Evolutionary conservation across 2,888 invertebrate species (phyloP).

Genomic region (Orthosia gothica): DNA sequence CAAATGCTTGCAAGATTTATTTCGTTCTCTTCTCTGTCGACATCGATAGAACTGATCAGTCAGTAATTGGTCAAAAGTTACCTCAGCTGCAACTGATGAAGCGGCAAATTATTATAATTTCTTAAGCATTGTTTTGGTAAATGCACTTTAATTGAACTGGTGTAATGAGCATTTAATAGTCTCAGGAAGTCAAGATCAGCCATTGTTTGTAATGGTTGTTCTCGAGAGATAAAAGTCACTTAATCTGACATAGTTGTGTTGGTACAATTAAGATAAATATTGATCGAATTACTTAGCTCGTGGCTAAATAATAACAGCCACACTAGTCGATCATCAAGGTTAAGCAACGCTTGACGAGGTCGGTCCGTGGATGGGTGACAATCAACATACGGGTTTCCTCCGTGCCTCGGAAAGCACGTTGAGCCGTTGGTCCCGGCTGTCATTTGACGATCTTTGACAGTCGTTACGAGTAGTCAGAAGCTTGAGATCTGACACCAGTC

Average conservation of each 20-base stretch:
- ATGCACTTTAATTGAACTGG: conserved; percentile 2
- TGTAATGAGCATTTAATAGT: conserved; percentile 1
- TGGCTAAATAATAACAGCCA: too few relatives aligned
- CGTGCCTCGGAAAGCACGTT: too few relatives aligned
- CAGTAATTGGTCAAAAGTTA: conserved; percentile 24
- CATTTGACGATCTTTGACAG: too few relatives aligned
- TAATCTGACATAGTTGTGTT: neutral
- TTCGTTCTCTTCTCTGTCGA: neutral
- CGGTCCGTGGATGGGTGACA: too few relatives aligned
- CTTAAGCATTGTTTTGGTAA: conserved; percentile 30
- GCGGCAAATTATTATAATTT: conserved; percentile 50
- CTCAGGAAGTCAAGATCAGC: conserved; percentile 3
- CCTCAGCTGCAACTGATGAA: conserved; percentile 27
- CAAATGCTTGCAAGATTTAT: neutral
- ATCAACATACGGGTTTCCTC: too few relatives aligned
- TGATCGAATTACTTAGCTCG: too few relatives aligned
- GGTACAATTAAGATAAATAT: neutral
- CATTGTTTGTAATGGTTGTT: neutral
- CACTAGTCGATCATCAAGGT: too few relatives aligned
- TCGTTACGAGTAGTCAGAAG: too few relatives aligned
- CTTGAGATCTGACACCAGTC: too few relatives aligned
- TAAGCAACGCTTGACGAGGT: too few relatives aligned
- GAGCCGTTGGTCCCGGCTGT: too few relatives aligned
- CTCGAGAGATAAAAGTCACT: neutral
- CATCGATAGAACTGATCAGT: conserved; percentile 9